Evolutionary conservation across 2,113 vertebrate genomes (phyloP).

Genomic region (Sigmodon hispidus): DNA sequence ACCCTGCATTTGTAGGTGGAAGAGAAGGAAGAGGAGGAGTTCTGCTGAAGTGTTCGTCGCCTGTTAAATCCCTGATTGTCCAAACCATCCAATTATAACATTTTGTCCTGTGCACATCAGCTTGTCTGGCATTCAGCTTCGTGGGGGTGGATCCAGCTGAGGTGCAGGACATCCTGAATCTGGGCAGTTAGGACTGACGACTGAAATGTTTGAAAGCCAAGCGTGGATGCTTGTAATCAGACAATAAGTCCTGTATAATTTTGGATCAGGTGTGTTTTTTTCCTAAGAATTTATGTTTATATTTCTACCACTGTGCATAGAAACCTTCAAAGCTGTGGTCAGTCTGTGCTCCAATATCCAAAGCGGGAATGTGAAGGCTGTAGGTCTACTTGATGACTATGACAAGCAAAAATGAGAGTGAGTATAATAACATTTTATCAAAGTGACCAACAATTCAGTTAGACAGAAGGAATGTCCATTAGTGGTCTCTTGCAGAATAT

Average conservation of each 20-base stretch:
- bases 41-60: constrained; percentile 73
- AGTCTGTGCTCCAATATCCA: too few species aligned
- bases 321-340: too few species aligned
- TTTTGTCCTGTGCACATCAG: constrained; percentile 73
- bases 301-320: background rate
- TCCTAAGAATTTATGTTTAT: background rate
- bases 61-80: constrained; percentile 79
- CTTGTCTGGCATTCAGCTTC: constrained; percentile 72
- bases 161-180: constrained; percentile 35
- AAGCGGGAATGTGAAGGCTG: accelerated
- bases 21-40: constrained; percentile 77
- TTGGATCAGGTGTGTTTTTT: background rate
- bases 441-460: background rate
- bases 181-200: constrained; percentile 55
- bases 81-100: constrained; percentile 82
- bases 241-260: background rate
- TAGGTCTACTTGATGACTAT: accelerated
- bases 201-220: constrained; percentile 60
- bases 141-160: constrained; percentile 7
- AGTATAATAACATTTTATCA: background rate
- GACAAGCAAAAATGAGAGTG: background rate
- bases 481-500: background rate
- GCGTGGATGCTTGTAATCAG: constrained; percentile 47
- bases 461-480: background rate
- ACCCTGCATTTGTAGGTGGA: constrained; percentile 80